Percentiles rank a stretch among this genome's conserved stretches.
Conservation (phyloP, 2,113 vertebrate genomes). For the Marmota flaviventris region DNA sequence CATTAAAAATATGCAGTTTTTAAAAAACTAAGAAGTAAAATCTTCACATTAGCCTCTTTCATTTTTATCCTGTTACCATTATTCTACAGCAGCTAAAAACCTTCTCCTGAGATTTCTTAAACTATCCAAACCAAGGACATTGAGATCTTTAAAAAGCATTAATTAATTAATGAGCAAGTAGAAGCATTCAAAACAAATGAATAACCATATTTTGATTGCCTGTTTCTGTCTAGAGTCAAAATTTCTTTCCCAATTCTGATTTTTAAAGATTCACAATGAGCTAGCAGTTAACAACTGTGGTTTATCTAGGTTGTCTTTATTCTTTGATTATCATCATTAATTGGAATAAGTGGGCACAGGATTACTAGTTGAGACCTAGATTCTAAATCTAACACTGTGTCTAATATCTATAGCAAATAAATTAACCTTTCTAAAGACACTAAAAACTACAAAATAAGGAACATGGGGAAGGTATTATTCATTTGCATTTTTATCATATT, state of each 20-base stretch:
- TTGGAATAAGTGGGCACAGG: constrained; percentile 16
- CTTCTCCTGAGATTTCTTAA: neutral
- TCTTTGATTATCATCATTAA: constrained; percentile 15
- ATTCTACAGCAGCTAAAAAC: neutral
- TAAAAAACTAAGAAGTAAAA: constrained; percentile 19
- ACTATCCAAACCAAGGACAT: neutral
- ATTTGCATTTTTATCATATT: constrained; percentile 30
- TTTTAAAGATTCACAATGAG: constrained; percentile 40
- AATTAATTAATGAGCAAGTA: neutral
- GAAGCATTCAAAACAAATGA: constrained; percentile 56
- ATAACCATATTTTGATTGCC: constrained; percentile 1
- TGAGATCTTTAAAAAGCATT: constrained; percentile 37
- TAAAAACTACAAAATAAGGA: constrained; percentile 1
- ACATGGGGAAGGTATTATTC: neutral
- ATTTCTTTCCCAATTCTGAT: constrained; percentile 3
- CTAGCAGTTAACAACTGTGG: neutral
- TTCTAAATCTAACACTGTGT: neutral
- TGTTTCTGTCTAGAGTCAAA: constrained; percentile 39
- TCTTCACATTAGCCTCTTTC: neutral
- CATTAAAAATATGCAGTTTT: constrained; percentile 45
- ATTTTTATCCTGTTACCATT: constrained; percentile 37
- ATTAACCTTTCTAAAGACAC: neutral
- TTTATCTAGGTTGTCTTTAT: constrained; percentile 29
- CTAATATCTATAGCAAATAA: neutral
- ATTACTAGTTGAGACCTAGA: constrained; percentile 11